These are phyloP conservation scores for Rynchops niger DNA, from an alignment of 2,113 vertebrate species.

Conservation along the genomic window DNA sequence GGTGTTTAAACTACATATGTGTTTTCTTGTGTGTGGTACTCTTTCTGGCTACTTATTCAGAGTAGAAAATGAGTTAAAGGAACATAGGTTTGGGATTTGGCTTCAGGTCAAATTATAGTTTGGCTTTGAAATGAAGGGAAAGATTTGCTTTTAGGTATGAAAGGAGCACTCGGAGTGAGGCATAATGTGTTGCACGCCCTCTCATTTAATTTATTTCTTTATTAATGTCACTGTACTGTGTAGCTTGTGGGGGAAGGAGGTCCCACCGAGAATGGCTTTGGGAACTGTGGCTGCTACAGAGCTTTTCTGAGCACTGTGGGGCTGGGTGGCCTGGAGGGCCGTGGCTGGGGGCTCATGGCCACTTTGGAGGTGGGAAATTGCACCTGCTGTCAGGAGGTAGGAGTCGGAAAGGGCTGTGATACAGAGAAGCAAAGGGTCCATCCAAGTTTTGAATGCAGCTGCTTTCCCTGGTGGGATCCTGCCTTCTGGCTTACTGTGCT, in stretches of 20 bases:
- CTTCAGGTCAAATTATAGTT: background rate
- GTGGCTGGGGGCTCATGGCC: background rate
- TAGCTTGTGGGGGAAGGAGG: background rate
- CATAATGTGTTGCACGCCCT: accelerated
- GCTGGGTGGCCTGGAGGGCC: background rate
- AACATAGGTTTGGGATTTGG: background rate
- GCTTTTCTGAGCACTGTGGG: background rate
- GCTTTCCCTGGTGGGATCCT: accelerated
- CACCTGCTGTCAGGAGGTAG: background rate
- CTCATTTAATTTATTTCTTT: background rate
- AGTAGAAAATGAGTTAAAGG: background rate
- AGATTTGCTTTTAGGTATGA: background rate
- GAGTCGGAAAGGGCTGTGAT: background rate
- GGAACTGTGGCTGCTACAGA: background rate
- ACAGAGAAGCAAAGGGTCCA: background rate
- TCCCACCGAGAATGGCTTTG: background rate
- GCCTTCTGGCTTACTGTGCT: background rate
- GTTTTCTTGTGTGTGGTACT: background rate
- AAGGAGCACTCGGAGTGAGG: background rate
- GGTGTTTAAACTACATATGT: background rate
- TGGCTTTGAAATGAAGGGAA: background rate
- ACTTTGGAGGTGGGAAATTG: background rate
- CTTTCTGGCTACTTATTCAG: background rate
- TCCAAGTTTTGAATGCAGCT: background rate
- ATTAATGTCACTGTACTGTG: background rate